Conservation (phyloP, 2,888 invertebrate genomes). For the Heliconius ethilla region DNA sequence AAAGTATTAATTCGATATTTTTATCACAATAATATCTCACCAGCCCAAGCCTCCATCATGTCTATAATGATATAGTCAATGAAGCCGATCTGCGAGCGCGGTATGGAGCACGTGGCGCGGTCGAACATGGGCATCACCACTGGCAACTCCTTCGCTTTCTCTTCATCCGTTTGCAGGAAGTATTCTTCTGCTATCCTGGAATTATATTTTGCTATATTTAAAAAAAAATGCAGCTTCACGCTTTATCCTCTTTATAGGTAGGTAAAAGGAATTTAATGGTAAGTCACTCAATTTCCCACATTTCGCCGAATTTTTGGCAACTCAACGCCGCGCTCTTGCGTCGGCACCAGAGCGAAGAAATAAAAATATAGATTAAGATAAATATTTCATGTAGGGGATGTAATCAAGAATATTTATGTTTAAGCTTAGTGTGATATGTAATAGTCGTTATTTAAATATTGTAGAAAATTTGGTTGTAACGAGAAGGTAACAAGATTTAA, state of each 20-base stretch:
- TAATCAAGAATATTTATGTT: background rate
- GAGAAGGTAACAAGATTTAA: too few relatives aligned
- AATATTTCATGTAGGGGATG: too few relatives aligned
- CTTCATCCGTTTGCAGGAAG: slow-evolving; percentile 98
- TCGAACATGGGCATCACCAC: slow-evolving; percentile 99
- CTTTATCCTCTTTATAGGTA: too few relatives aligned
- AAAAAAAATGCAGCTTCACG: too few relatives aligned
- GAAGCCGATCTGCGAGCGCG: slow-evolving; percentile 98
- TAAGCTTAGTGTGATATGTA: background rate
- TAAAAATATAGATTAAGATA: too few relatives aligned
- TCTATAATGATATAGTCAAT: slow-evolving; percentile 98
- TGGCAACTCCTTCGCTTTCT: slow-evolving; percentile 92
- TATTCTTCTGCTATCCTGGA: slow-evolving; percentile 97
- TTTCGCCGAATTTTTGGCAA: too few relatives aligned
- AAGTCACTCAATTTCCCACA: too few relatives aligned
- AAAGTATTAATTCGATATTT: too few relatives aligned
- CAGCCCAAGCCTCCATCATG: slow-evolving; percentile 99
- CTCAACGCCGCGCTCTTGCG: too few relatives aligned
- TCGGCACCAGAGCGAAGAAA: too few relatives aligned
- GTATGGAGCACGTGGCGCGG: slow-evolving; percentile 95
- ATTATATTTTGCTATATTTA: background rate
- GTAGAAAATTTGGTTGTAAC: background rate
- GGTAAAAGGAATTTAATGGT: too few relatives aligned
- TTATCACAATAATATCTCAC: slow-evolving; percentile 64
- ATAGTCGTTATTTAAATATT: background rate